Conservation (phyloP, 2,888 invertebrate species). For the Anoplius nigerrimus region DNA sequence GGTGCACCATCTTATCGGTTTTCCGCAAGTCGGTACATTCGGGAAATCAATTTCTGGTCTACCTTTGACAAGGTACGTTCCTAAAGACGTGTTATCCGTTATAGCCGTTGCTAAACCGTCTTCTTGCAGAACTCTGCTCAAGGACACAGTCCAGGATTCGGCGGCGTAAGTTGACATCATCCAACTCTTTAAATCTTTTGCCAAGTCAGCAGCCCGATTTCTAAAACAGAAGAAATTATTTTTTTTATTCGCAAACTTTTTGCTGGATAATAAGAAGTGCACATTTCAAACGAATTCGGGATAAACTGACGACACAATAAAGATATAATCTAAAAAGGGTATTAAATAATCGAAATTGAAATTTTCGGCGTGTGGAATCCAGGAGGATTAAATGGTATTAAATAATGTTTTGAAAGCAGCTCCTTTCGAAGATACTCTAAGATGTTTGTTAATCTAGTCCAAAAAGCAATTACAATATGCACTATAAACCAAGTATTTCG, state of each 20-base stretch:
- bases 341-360: not conserved
- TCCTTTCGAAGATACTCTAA: no score
- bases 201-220: constrained; percentile 41
- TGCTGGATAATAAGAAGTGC: not conserved
- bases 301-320: no score
- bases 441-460: no score
- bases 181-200: constrained; percentile 70
- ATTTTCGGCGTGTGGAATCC: no score
- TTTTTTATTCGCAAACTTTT: not conserved
- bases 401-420: no score
- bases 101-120: constrained; percentile 23
- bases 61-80: constrained; percentile 48
- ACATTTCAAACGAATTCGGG: no score
- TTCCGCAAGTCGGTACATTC: constrained; percentile 26
- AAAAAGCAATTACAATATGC: no score
- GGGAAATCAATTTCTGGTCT: constrained; percentile 42
- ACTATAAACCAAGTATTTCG: no score
- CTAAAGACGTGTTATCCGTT: constrained; percentile 21
- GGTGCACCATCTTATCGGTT: constrained; percentile 80
- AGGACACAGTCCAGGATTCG: constrained; percentile 36
- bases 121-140: constrained; percentile 40
- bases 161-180: constrained; percentile 60
- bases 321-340: not conserved
- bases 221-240: constrained; percentile 38
- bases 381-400: no score